A percentile compares a stretch with the other conserved stretches of the same genome.
phyloP scores from a whole-genome alignment of 2,113 vertebrate species.

The Lamprotornis superbus region DNA sequence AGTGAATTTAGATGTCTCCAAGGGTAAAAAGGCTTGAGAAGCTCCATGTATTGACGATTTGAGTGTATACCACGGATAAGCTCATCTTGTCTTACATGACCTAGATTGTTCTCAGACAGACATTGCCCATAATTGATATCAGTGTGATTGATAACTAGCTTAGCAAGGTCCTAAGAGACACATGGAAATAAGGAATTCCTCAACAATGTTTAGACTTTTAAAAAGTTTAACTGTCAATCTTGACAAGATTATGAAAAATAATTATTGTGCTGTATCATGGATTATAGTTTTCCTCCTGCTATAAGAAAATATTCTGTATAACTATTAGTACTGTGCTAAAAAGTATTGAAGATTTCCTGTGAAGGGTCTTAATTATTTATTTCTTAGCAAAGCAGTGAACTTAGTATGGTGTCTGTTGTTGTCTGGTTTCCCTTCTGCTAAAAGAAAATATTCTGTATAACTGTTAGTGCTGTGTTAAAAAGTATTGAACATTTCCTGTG shows the following conservation, averaged over 20 bases:
- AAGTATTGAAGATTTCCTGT: not conserved
- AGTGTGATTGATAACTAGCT: not conserved
- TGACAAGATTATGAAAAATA: not conserved
- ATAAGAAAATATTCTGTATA: not conserved
- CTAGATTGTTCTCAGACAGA: not conserved
- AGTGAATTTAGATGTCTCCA: not conserved
- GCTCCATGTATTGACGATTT: not conserved
- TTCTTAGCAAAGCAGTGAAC: not conserved
- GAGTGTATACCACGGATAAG: not conserved
- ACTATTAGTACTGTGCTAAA: not conserved
- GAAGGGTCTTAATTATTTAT: not conserved
- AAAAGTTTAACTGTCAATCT: not conserved
- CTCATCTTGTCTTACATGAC: not conserved
- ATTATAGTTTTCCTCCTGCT: not conserved
- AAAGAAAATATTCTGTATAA: not conserved
- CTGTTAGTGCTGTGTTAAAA: not conserved
- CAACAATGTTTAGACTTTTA: not conserved
- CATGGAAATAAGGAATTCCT: not conserved
- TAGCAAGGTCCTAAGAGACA: not conserved
- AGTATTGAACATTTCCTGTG: not conserved
- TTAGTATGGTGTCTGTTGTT: not conserved
- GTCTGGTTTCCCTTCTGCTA: not conserved
- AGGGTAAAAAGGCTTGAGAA: not conserved
- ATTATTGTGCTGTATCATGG: not conserved
- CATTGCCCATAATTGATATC: not conserved